Evolutionary conservation across 2,797 vertebrate genomes (phyloP).

Genomic region (Ataeniobius toweri): DNA sequence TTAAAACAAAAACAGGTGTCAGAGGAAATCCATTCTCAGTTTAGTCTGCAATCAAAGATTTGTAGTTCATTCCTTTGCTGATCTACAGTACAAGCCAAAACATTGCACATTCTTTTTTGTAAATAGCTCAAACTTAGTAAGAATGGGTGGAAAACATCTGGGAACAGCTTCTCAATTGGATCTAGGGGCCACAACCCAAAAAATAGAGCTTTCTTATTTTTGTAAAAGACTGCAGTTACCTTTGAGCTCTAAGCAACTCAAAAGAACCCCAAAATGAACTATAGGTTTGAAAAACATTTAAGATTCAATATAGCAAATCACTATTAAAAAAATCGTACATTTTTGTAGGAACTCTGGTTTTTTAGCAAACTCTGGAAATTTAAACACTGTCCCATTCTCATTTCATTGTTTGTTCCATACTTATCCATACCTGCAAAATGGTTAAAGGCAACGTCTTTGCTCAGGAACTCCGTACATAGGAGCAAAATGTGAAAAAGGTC

Average conservation of each 20-base stretch:
- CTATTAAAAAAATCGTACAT: not conserved
- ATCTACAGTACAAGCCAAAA: too few species aligned
- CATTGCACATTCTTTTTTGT: too few species aligned
- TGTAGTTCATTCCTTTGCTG: too few species aligned
- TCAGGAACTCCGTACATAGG: not conserved
- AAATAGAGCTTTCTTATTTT: not conserved
- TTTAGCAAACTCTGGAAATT: not conserved
- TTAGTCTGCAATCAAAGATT: not conserved
- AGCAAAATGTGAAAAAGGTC: not conserved
- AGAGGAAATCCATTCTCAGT: not conserved
- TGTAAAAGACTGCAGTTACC: not conserved
- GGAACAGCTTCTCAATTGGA: too few species aligned
- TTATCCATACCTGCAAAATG: not conserved
- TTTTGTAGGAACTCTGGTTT: not conserved
- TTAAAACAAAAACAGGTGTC: not conserved
- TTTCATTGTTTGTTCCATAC: not conserved
- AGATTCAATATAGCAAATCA: not conserved
- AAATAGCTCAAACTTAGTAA: too few species aligned
- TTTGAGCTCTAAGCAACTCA: not conserved
- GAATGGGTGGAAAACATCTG: too few species aligned
- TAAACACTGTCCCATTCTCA: not conserved
- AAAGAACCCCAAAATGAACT: not conserved
- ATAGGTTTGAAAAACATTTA: too few species aligned
- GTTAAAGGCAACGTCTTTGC: not conserved
- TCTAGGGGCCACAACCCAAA: not conserved